Evolutionary conservation across 2,113 vertebrate genomes (phyloP).

Genomic region (Oenanthe melanoleuca): DNA sequence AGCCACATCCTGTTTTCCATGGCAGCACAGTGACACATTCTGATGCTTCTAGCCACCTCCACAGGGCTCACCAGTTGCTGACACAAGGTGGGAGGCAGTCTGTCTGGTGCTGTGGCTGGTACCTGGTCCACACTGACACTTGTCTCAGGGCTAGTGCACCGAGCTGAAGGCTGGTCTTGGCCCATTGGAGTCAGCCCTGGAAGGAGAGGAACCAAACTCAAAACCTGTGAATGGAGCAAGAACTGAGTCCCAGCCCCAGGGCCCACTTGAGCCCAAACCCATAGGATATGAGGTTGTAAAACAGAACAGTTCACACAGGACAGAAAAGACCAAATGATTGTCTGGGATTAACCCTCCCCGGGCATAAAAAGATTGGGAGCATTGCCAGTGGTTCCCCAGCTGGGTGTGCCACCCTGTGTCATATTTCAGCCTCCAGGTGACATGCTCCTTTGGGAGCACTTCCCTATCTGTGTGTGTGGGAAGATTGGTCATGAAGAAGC

Average conservation of each 20-base stretch:
- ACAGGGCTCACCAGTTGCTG: neutral
- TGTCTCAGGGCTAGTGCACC: neutral
- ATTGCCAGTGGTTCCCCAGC: neutral
- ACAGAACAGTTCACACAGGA: neutral
- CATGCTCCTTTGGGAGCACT: accelerated
- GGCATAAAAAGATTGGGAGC: neutral
- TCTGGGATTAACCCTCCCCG: neutral
- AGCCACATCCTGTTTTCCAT: neutral
- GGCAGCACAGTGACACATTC: neutral
- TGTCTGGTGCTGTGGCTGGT: neutral
- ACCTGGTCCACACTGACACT: neutral
- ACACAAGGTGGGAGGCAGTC: neutral
- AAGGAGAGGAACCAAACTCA: neutral
- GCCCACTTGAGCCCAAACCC: neutral
- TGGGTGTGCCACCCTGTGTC: neutral
- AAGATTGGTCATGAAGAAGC: neutral
- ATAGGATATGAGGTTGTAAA: neutral
- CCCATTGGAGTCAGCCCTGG: neutral
- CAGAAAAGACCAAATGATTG: neutral
- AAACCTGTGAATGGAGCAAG: neutral
- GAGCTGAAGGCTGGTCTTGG: neutral
- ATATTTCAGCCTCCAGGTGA: neutral
- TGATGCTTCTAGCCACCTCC: neutral
- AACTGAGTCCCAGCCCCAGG: accelerated
- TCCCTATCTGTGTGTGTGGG: accelerated